Evolutionary conservation across 2,888 invertebrate species (phyloP).

Genomic region (Anthophora plumipes): DNA sequence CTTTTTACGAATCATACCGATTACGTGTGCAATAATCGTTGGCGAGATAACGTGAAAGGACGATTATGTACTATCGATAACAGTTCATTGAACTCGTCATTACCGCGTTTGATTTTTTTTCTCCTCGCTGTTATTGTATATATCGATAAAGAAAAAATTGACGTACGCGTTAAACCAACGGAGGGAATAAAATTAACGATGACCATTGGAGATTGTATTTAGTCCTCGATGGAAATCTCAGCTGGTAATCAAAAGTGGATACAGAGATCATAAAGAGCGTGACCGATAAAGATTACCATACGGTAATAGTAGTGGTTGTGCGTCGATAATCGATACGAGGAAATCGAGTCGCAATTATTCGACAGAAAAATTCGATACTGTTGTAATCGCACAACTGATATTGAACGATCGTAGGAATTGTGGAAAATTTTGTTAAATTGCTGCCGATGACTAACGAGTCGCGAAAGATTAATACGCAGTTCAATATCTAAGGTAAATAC

Average conservation of each 20-base stretch:
- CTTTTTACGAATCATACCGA: background rate
- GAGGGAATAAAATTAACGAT: background rate
- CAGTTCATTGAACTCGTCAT: conserved; percentile 11
- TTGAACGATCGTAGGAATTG: conserved; percentile 17
- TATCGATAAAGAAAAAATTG: conserved; percentile 5
- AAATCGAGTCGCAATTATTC: conserved; percentile 24
- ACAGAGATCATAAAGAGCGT: conserved; percentile 17
- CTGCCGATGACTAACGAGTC: background rate
- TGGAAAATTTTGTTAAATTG: conserved; percentile 33
- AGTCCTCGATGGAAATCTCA: background rate
- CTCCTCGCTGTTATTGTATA: conserved; percentile 5
- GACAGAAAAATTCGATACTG: conserved; percentile 17
- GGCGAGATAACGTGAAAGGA: background rate
- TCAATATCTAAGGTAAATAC: too few relatives aligned
- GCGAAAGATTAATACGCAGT: background rate
- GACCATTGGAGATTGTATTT: background rate
- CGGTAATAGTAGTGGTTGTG: background rate
- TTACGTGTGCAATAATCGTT: background rate
- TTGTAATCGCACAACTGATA: background rate
- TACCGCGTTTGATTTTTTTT: background rate
- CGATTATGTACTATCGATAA: conserved; percentile 20
- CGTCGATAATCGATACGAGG: conserved; percentile 23
- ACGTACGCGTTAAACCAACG: background rate
- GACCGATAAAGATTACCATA: conserved; percentile 40
- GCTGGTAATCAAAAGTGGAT: background rate